Evolutionary conservation across 2,888 invertebrate species (phyloP), one percentile per base, ranked within the genome.

Genomic region (Erpobdella octoculata): DNA sequence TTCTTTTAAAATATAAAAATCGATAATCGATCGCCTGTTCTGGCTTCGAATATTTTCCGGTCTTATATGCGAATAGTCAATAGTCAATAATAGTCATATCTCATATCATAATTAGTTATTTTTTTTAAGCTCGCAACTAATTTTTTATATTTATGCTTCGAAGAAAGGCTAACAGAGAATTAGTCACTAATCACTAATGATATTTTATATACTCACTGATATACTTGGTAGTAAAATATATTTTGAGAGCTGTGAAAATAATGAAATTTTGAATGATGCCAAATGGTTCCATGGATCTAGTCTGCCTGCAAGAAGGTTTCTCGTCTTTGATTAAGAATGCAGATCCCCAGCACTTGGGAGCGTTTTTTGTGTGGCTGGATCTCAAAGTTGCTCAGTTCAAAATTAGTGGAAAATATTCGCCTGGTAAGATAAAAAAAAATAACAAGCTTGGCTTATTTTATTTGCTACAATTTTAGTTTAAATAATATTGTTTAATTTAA

Each of bases 351-450:
- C 73, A 75, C n/a, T 66, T 78, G 41, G 74, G 76, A 0, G 73
- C 76, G 33, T 78, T 78, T 75, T 75, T 78, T 25, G 74, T 77
- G 62, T 78, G 78, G 78, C 72, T 78, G 4, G 78, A 78, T 68
- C 72, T 77, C 37, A 78, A 78, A 71, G 75, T 78, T n/a, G 74
- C 78, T 12, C 77, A 78, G 73, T 78, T 75, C 73, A 78, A 78
- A 68, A 76, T 77, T 62, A 73, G 74, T 65, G 78, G 78, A 31
- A 76, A 46, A 2, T 71, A 67, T 33, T 53, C 58, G 37, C 71
- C 73, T 71, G 73, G 73, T 73, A 21, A 66, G 25, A 1, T 28
- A 53, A n/a, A 53, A n/a, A n/a, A n/a, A n/a, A n/a, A n/a, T n/a
- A 59, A 12, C 15, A 15, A 18, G 15, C 12, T 46, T 15, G 18